Evolutionary conservation across 2,113 vertebrate genomes (phyloP), one percentile per base, ranked within the genome.

Genomic region (Alethe diademata): DNA sequence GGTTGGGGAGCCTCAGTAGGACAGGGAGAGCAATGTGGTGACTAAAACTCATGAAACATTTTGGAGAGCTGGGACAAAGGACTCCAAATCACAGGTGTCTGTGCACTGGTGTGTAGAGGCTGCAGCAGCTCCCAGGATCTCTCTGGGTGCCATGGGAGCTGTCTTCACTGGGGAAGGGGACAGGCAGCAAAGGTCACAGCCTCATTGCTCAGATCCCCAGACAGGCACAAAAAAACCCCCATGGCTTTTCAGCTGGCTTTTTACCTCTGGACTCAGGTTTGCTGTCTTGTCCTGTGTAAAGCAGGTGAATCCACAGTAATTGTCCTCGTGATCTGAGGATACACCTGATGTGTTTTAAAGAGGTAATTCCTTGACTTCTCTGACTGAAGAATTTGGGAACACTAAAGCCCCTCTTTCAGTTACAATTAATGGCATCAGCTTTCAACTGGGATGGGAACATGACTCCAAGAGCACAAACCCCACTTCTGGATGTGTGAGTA

Each of bases 101-200:
- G 57, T 85, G 74, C 80, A 35, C 18, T 58, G 51, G 17, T 18
- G 8, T 40, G 50, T 2, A n/a, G 47, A 57, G 62, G 40, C 62
- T 95, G 62, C 43, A 65, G 78, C 26, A n/a, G 24, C 4, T 5
- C 71, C 6, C 24, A 10, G 33, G 50, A 12, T 47, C 54, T 64
- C 53, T 47, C n/a, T 0, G 18, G 42, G 69, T 78, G 64, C 51
- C 4, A 3, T 1, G 10, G 0, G 0, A 70, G 64, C 76, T 42
- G 7, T 15, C 72, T 61, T 54, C 22, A 8, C n/a, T 17, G 33
- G 67, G 54, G 83, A 51, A 65, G 23, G 31, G 72, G 48, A 58
- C 51, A 64, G 73, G 74, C 78, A 78, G 81, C 29, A 25, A 47
- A 40, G 38, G 17, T 29, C 74, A 43, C 16, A 18, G 33, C 24